Base-by-base conservation (phyloP, 2,797 vertebrate genomes). In the Acropternis orthonyx region DNA sequence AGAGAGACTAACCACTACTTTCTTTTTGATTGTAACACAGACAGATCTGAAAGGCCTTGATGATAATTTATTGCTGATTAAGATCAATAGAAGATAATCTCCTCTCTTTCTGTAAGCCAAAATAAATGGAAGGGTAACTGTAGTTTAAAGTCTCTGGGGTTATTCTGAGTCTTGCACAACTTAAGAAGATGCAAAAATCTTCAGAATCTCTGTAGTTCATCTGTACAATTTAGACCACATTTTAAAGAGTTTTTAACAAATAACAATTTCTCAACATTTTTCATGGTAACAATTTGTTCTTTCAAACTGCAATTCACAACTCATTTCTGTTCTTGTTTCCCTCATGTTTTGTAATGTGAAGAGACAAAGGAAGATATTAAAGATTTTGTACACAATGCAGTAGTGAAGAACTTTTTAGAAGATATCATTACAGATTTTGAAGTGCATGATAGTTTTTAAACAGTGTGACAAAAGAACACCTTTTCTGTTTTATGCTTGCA, bases 401-500 rank as follows among this genome's bases (percentile, higher is more conserved):
- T 37, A 56, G 5, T 27, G 22, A 94, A 76, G 30, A 82, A 14
- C 12, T 39, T 84, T 81, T 58, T 56, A 63, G 46, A 91, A 66
- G 34, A 39, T 26, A 58, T 5, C 10, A 21, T 14, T n/a, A 39
- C 11, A 52, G 4, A n/a, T 63, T 89, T 66, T 34, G 71, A 79
- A 62, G 26, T 43, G 6, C 7, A 37, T 7, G 7, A 19, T 22
- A 32, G 8, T 51, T 86, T 88, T 80, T 84, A 88, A 82, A 54
- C 6, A 52, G 9, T 22, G n/a, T 0, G 0, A 11, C 16, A 73
- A n/a, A 88, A 82, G 4, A 77, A 56, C 6, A 58, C 1, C 4
- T 86, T 77, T 84, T 74, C 20, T 75, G 5, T 56, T 76, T 43
- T 3, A 4, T 74, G 13, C 6, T 67, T 39, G 6, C 7, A 34